These are phyloP conservation scores for Plestiodon gilberti DNA, from an alignment of 2,113 vertebrate species.

Conservation along the genomic window DNA sequence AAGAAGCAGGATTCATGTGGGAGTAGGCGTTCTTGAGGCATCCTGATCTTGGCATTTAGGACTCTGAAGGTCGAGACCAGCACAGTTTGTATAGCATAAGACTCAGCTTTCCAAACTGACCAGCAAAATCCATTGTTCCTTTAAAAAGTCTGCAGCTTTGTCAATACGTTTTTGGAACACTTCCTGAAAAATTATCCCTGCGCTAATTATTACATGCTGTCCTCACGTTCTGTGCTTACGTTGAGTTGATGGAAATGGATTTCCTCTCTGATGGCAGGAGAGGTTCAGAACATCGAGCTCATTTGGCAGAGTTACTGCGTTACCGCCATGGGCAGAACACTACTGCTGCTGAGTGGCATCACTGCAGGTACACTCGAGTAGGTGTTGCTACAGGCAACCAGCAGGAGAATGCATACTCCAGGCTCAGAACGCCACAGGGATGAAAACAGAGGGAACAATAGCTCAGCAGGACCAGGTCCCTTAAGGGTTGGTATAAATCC, in stretches of 20 bases:
- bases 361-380: background rate
- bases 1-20: too few species aligned
- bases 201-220: background rate
- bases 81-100: background rate
- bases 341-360: background rate
- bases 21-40: too few species aligned
- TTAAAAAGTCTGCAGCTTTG: background rate
- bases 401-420: background rate
- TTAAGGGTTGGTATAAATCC: background rate
- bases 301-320: background rate
- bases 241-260: background rate
- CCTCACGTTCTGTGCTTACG: background rate
- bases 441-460: background rate
- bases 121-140: background rate
- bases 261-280: background rate
- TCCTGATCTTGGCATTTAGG: too few species aligned
- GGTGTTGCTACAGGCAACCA: slow-evolving; percentile 22
- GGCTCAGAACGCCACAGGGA: slow-evolving; percentile 5
- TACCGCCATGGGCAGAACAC: background rate
- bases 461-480: background rate
- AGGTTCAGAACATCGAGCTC: background rate
- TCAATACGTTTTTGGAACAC: background rate
- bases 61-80: too few species aligned
- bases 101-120: too few species aligned
- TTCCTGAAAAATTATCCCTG: background rate